Evolutionary conservation across 2,888 invertebrate species (phyloP), one percentile per base, ranked within the genome.

Genomic region (Amiota communis): DNA sequence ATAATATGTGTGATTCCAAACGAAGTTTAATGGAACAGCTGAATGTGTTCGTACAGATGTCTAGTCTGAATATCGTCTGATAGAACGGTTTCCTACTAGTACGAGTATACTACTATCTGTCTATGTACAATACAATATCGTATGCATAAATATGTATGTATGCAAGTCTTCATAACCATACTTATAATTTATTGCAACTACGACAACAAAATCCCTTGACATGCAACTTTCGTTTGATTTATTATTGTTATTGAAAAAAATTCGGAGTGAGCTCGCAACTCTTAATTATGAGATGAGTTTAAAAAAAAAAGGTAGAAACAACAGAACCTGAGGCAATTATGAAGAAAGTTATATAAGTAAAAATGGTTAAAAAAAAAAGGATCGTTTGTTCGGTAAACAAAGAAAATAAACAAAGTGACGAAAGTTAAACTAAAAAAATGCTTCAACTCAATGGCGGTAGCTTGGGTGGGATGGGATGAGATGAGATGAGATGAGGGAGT

Each of bases 211-310:
- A 36, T 88, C 88, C 87, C 88, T 75, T 76, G 86, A 80, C 86
- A 83, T 85, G 80, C 84, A 86, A 84, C 83, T 79, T 36, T 36
- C 36, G 83, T 79, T 82, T 88, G 88, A 88, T 88, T 88, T 88
- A 88, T 88, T 80, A 84, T 81, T 86, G 88, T 88, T 87, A 88
- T 88, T 88, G 88, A 88, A 88, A 88, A 88, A 87, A 87, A 12
- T 86, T 85, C 80, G 85, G 82, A 79, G n/a, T n/a, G 8, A 36
- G 36, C 36, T 36, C 81, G 82, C 79, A 78, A 79, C 86, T 87
- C 86, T 86, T 86, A 87, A 86, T 86, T 86, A 86, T 83, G 81
- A 82, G 75, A 56, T 61, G n/a, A 12, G 23, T 15, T 53, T 47
- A 12, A 17, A 17, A 48, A 13, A 13, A 49, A 17, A 15, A 2